Percentiles rank a stretch among this genome's conserved stretches.
Evolutionary conservation across 2,113 vertebrate genomes (phyloP).

Genomic region (Hystrix cristata): DNA sequence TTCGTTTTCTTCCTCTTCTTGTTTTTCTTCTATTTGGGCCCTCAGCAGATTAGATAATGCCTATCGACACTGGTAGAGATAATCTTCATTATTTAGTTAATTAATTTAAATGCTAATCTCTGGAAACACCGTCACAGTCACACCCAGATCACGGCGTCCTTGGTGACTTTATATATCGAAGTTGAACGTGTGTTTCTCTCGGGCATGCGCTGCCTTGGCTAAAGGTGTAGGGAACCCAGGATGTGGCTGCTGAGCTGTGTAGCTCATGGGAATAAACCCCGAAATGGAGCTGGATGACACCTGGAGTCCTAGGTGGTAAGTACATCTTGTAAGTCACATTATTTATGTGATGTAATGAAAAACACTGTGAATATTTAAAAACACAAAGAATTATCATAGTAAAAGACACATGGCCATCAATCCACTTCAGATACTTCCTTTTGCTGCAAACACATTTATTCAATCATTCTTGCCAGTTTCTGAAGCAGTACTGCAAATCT

Average conservation of each 20-base stretch:
- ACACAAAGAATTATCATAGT: not conserved
- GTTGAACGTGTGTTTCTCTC: not conserved
- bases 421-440: not conserved
- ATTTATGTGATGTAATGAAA: not conserved
- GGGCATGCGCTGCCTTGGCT: not conserved
- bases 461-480: not conserved
- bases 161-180: not conserved
- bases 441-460: not conserved
- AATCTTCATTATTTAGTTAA: not conserved
- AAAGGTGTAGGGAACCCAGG: not conserved
- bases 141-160: not conserved
- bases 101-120: slow-evolving; percentile 11
- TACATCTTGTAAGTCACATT: not conserved
- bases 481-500: not conserved
- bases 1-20: not conserved
- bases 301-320: not conserved
- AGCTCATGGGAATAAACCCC: not conserved
- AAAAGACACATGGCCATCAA: not conserved
- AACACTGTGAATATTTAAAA: not conserved
- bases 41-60: not conserved
- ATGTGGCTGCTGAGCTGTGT: not conserved
- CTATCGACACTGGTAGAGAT: not conserved
- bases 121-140: not conserved
- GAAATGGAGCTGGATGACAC: not conserved
- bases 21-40: not conserved